Evolutionary conservation across 2,113 vertebrate genomes (phyloP), one percentile per base, ranked within the genome.

Genomic region (Struthidea cinerea): DNA sequence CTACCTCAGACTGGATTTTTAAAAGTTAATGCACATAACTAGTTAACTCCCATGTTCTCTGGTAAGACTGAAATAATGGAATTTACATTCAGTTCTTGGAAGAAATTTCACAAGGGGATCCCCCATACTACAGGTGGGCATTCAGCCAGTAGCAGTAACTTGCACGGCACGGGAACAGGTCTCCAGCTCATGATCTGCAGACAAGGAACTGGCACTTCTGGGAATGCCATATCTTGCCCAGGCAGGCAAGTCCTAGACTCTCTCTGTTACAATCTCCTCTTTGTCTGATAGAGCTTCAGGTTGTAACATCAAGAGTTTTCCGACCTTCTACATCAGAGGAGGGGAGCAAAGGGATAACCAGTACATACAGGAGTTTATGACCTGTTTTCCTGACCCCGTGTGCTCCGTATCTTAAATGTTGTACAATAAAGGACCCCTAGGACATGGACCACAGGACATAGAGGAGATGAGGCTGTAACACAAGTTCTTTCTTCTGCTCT

Each of bases 131-230:
- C 41, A 73, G 24, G 16, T 32, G 52, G 13, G 33, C 4, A 0
- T 64, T 83, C 67, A 93, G 37, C 30, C 13, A 30, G 13, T 8
- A 90, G 44, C 30, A 82, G 7, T 21, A 65, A 52, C n/a, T 52
- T 61, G 37, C 20, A 71, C 8, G 6, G 76, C 37, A 52, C 0
- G 0, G 4, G 3, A 46, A 61, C 16, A 47, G 6, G 37, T 53
- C 42, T 75, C 55, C 57, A 89, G 60, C 30, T 42, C 27, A 11
- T 9, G 33, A 81, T 57, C 59, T 75, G 42, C 41, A 69, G 49
- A 21, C 35, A 67, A 57, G 56, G 33, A 89, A 83, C 4, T 7
- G 22, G 83, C 13, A 23, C 46, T 32, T 18, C 55, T 47, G 52
- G 27, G 30, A 74, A 67, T 35, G 21, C 22, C 1, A 0, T 10